These are phyloP conservation scores for Calameuta filiformis DNA, from an alignment of 2,888 invertebrate species.

Conservation along the genomic window DNA sequence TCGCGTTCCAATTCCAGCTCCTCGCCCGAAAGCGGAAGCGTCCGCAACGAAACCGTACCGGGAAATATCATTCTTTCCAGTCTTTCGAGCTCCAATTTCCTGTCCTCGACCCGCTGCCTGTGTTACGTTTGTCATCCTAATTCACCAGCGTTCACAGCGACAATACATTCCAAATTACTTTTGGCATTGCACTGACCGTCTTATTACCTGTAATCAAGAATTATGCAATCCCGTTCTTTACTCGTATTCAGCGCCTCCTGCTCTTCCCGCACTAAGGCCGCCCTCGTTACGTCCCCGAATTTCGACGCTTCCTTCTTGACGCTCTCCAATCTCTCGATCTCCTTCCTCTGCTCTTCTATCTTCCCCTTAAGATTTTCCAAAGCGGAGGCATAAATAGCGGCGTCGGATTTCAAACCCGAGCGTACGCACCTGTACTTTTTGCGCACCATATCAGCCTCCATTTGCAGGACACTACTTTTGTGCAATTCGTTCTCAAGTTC, in stretches of 20 bases:
- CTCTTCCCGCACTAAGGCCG: constrained; percentile 77
- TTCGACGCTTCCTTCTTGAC: constrained; percentile 81
- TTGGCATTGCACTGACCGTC: neutral
- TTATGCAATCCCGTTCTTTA: constrained; percentile 71
- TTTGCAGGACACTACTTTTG: constrained; percentile 82
- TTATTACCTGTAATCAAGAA: constrained; percentile 64
- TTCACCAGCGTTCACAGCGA: too few relatives aligned
- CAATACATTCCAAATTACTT: too few relatives aligned
- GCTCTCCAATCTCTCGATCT: constrained; percentile 79
- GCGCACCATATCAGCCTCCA: constrained; percentile 82
- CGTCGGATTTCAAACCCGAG: constrained; percentile 60
- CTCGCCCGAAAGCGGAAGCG: constrained; percentile 43
- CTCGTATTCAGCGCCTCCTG: constrained; percentile 76
- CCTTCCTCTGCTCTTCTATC: constrained; percentile 75
- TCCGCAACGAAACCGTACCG: constrained; percentile 62
- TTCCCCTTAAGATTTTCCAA: constrained; percentile 77
- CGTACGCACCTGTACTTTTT: constrained; percentile 81
- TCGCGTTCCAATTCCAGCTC: constrained; percentile 56
- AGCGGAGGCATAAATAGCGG: constrained; percentile 65
- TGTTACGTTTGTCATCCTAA: constrained; percentile 71
- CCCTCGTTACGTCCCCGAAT: constrained; percentile 77
- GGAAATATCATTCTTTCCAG: constrained; percentile 83
- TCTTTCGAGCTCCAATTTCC: constrained; percentile 79
- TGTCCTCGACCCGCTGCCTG: constrained; percentile 77
- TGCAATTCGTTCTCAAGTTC: constrained; percentile 86